Evolutionary conservation across 2,888 invertebrate genomes (phyloP).

Genomic region (Apodemia zela): DNA sequence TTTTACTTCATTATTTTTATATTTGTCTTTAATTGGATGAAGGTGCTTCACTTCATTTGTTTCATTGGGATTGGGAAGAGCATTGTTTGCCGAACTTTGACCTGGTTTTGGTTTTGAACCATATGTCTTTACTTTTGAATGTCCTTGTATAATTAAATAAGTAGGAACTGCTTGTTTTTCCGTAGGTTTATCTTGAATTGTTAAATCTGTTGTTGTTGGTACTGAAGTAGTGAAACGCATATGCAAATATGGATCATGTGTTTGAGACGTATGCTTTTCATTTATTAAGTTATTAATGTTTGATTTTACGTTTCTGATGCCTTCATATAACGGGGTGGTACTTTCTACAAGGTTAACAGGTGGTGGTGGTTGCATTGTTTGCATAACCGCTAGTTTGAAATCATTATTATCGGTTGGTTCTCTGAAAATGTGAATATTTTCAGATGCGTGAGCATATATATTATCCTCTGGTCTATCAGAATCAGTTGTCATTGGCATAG

Average conservation of each 20-base stretch:
- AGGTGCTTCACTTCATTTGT: constrained; percentile 80
- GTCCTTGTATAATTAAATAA: constrained; percentile 91
- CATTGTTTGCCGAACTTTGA: constrained; percentile 61
- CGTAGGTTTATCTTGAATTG: constrained; percentile 33
- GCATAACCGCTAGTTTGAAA: constrained; percentile 74
- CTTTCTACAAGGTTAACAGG: constrained; percentile 45
- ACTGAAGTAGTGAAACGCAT: constrained; percentile 73
- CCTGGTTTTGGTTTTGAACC: constrained; percentile 80
- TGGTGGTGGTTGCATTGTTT: constrained; percentile 82
- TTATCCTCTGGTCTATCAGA: constrained; percentile 65
- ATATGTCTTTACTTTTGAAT: constrained; percentile 92
- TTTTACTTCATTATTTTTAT: constrained; percentile 50
- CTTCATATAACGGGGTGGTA: constrained; percentile 39
- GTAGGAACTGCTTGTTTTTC: constrained; percentile 81
- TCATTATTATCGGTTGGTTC: constrained; percentile 47
- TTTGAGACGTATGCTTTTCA: constrained; percentile 44
- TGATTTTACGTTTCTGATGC: constrained; percentile 47
- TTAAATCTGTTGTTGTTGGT: constrained; percentile 49
- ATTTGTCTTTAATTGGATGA: constrained; percentile 66
- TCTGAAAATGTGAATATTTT: constrained; percentile 63
- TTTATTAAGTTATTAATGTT: constrained; percentile 42
- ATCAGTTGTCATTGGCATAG: constrained; percentile 66
- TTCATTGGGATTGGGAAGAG: constrained; percentile 73
- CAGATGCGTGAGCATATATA: constrained; percentile 67
- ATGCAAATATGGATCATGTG: constrained; percentile 66